A percentile compares a stretch with the other conserved stretches of the same genome.
phyloP scores from a whole-genome alignment of 2,888 invertebrate species.

The Steinernema carpocapsae region DNA sequence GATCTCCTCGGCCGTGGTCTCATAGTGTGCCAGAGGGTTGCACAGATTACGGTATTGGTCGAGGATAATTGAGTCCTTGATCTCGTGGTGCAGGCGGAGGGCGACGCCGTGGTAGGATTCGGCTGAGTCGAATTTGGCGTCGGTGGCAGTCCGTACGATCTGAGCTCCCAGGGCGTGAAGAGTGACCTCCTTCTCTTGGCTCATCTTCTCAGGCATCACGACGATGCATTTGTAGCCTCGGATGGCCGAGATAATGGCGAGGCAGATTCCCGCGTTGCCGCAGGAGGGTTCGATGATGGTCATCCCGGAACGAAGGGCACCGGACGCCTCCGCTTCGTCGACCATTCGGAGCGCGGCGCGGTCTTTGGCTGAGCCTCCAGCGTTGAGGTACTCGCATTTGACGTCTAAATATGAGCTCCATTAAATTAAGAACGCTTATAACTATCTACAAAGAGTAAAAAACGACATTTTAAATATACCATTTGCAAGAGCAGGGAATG shows the following conservation, averaged over 20 bases:
- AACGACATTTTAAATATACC: too few relatives aligned
- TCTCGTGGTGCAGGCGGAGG: slow-evolving; percentile 78
- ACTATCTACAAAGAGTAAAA: too few relatives aligned
- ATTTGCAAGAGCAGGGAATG: too few relatives aligned
- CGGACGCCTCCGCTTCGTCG: slow-evolving; percentile 33
- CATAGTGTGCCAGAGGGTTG: neutral
- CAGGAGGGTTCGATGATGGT: slow-evolving; percentile 90
- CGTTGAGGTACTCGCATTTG: slow-evolving; percentile 95
- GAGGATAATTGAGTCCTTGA: slow-evolving; percentile 87
- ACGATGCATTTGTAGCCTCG: slow-evolving; percentile 75
- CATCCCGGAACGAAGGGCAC: slow-evolving; percentile 39
- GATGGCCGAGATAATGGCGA: neutral
- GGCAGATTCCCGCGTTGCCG: slow-evolving; percentile 70
- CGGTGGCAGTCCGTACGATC: too few relatives aligned
- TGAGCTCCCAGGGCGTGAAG: slow-evolving; percentile 87
- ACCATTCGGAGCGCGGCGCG: slow-evolving; percentile 81
- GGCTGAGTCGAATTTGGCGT: too few relatives aligned
- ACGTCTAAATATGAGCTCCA: slow-evolving; percentile 83
- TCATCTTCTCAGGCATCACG: slow-evolving; percentile 98
- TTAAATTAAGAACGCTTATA: too few relatives aligned
- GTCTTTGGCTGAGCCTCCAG: slow-evolving; percentile 94
- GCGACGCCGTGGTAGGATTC: too few relatives aligned
- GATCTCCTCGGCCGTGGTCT: too few relatives aligned
- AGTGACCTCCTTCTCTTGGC: slow-evolving; percentile 89
- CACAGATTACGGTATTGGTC: slow-evolving; percentile 77